These are phyloP conservation scores for Phenganax marumi DNA, from an alignment of 92 coral and sea anemone genomes.

Conservation along the genomic window DNA sequence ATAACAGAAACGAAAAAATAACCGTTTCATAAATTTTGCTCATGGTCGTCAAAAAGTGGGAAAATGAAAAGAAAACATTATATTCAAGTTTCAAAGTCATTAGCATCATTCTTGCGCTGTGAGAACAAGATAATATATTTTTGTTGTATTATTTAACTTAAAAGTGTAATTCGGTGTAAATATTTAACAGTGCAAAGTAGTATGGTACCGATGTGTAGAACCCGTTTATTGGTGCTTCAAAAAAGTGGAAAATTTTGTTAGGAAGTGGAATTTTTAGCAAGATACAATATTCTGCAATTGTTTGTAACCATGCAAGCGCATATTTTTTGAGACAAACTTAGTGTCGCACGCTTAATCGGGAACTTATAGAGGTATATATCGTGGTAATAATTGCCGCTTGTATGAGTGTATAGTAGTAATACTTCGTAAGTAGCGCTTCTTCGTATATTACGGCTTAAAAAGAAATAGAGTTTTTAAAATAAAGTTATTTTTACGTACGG, in stretches of 20 bases:
- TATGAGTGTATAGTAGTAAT: background rate
- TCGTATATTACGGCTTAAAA: conserved; percentile 32
- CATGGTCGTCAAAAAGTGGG: background rate
- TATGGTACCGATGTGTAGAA: background rate
- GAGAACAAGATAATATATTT: conserved; percentile 48
- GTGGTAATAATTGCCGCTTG: background rate
- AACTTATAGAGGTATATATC: conserved; percentile 22
- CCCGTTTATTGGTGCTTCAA: background rate
- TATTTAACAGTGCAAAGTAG: conserved; percentile 29
- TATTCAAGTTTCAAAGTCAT: background rate
- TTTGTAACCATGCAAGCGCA: background rate
- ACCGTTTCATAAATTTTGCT: background rate
- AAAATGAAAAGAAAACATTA: background rate
- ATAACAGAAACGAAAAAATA: background rate
- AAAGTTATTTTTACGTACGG: conserved; percentile 34
- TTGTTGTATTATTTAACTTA: conserved; percentile 42
- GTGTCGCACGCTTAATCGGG: background rate
- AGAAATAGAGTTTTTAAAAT: conserved; percentile 35
- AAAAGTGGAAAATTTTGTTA: background rate
- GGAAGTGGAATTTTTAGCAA: background rate
- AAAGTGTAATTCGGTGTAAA: conserved; percentile 24
- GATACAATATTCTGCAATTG: background rate
- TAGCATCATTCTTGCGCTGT: conserved; percentile 17
- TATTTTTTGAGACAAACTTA: background rate
- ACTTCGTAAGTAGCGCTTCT: conserved; percentile 18